Percentiles rank a stretch among this genome's conserved stretches.
These are phyloP conservation scores for Dynastes hyllus DNA, from an alignment of 2,888 invertebrate genomes.

Conservation along the genomic window DNA sequence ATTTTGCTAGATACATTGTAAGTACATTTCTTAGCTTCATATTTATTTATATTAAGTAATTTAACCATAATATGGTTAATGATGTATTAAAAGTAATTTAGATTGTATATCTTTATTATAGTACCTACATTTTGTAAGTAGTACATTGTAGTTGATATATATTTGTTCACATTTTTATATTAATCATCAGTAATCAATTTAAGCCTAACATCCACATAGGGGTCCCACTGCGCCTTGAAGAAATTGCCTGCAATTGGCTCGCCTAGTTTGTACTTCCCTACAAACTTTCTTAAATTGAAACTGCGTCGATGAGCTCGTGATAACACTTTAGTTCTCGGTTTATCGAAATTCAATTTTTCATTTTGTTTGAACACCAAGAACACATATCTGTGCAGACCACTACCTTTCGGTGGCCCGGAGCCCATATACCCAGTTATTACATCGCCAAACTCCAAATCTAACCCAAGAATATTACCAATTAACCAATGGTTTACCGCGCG, in stretches of 20 bases:
- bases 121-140: too few relatives aligned
- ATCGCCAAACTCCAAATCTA: conserved; percentile 77
- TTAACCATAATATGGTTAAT: too few relatives aligned
- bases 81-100: too few relatives aligned
- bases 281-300: conserved; percentile 70
- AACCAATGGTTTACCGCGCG: conserved; percentile 86
- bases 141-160: background rate
- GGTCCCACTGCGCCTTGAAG: conserved; percentile 76
- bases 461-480: conserved; percentile 82
- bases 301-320: conserved; percentile 69
- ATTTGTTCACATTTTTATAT: background rate
- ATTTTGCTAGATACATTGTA: too few relatives aligned
- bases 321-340: conserved; percentile 71
- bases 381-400: conserved; percentile 83
- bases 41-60: too few relatives aligned
- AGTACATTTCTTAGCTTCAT: too few relatives aligned
- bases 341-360: conserved; percentile 68
- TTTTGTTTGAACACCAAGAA: conserved; percentile 82
- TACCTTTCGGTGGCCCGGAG: conserved; percentile 82
- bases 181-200: conserved; percentile 36
- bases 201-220: conserved; percentile 70
- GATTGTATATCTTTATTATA: too few relatives aligned
- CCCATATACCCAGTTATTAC: conserved; percentile 78
- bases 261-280: conserved; percentile 75
- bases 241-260: conserved; percentile 78